These are phyloP conservation scores for Pollenia griseotomentosa DNA, from an alignment of 2,888 invertebrate species.

Conservation along the genomic window DNA sequence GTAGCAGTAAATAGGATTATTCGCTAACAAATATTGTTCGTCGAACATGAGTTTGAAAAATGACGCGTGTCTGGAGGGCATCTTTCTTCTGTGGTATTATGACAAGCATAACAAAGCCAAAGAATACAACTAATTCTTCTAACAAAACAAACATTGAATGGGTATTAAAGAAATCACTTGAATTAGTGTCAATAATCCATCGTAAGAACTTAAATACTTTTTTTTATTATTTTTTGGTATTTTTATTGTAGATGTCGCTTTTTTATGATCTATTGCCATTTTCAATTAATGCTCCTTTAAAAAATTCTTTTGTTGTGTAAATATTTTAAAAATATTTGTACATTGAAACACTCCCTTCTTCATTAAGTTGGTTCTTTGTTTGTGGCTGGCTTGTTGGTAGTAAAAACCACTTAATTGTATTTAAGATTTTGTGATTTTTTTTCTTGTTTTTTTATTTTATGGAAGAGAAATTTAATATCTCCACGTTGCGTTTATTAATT, in stretches of 20 bases:
- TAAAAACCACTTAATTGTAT: slow-evolving; percentile 53
- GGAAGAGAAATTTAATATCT: slow-evolving; percentile 68
- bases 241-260: background rate
- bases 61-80: slow-evolving; percentile 53
- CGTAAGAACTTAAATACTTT: background rate
- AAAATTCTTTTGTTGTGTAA: slow-evolving; percentile 60
- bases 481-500: slow-evolving; percentile 25
- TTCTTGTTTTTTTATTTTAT: slow-evolving; percentile 30
- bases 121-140: slow-evolving; percentile 42
- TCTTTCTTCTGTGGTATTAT: slow-evolving; percentile 15
- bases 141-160: background rate
- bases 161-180: slow-evolving; percentile 45
- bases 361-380: slow-evolving; percentile 11
- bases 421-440: slow-evolving; percentile 45
- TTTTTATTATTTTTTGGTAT: background rate
- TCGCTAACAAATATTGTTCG: slow-evolving; percentile 8
- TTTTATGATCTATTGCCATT: slow-evolving; percentile 79
- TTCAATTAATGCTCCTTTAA: slow-evolving; percentile 79
- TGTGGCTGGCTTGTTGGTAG: slow-evolving; percentile 41
- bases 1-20: slow-evolving; percentile 57
- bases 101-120: slow-evolving; percentile 39
- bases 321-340: slow-evolving; percentile 40
- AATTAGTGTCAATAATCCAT: slow-evolving; percentile 60
- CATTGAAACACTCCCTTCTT: background rate
- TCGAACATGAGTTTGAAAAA: background rate